A percentile compares a stretch with the other conserved stretches of the same genome.
These are phyloP conservation scores for Apis cerana DNA, from an alignment of 1,140 invertebrate genomes.

Conservation along the genomic window DNA sequence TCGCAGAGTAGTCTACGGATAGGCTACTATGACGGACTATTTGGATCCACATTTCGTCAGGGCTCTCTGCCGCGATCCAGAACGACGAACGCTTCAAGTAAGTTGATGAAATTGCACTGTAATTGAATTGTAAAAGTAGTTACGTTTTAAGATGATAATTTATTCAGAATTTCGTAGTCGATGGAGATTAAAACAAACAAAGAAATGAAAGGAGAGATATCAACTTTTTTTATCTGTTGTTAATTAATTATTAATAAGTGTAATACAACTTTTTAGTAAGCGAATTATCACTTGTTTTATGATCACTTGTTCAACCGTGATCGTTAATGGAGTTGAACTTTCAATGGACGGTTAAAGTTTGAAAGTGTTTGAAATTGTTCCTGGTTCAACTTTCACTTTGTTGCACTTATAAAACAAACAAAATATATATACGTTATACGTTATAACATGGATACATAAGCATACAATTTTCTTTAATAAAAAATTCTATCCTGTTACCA, in stretches of 20 bases:
- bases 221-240: neutral
- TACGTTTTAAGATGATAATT: neutral
- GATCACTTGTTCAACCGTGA: neutral
- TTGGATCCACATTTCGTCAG: slow-evolving; percentile 85
- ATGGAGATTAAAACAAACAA: neutral
- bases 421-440: neutral
- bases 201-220: neutral
- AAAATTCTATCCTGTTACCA: neutral
- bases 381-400: slow-evolving; percentile 24
- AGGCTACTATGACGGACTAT: slow-evolving; percentile 80
- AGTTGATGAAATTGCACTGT: slow-evolving; percentile 50
- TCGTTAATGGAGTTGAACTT: slow-evolving; percentile 16
- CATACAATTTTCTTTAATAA: neutral
- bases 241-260: no score
- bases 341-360: neutral
- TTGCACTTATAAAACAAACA: neutral
- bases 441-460: no score
- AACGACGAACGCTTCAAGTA: slow-evolving; percentile 83
- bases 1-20: slow-evolving; percentile 62
- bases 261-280: neutral
- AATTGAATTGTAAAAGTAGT: neutral
- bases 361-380: slow-evolving; percentile 22
- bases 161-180: neutral
- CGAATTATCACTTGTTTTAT: neutral
- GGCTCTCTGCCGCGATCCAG: slow-evolving; percentile 84